phyloP scores from a whole-genome alignment of 2,797 vertebrate species.

The Pyrocephalus nanus region DNA sequence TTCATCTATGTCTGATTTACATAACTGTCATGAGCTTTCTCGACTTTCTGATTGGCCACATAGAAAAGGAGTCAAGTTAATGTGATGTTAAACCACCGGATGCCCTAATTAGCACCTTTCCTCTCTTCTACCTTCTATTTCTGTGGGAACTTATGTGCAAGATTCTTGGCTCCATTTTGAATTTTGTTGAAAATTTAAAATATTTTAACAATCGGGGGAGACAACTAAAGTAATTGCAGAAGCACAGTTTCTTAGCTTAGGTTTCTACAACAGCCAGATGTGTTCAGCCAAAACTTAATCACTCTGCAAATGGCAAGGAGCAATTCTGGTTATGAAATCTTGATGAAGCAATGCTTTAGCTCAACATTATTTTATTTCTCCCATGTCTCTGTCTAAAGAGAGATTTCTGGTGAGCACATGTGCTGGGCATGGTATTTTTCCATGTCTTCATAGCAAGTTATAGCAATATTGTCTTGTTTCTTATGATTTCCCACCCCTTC shows the following conservation, averaged over 20 bases:
- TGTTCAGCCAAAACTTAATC: background rate
- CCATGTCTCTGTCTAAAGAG: background rate
- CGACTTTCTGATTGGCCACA: background rate
- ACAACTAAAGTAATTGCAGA: background rate
- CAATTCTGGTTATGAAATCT: constrained; percentile 27
- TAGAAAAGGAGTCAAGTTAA: background rate
- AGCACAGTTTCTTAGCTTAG: background rate
- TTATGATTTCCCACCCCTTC: background rate
- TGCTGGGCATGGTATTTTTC: constrained; percentile 14
- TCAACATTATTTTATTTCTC: background rate
- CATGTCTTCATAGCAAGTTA: background rate
- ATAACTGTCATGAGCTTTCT: background rate
- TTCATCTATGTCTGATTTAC: background rate
- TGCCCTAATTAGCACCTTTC: background rate
- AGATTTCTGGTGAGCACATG: background rate
- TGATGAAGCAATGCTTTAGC: constrained; percentile 6
- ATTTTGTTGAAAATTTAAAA: background rate
- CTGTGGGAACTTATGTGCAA: background rate
- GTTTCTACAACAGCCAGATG: background rate
- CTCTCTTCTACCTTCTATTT: background rate
- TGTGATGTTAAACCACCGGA: background rate
- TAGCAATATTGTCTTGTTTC: background rate
- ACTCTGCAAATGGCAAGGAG: background rate
- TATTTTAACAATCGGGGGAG: background rate
- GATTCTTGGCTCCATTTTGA: background rate